These are phyloP conservation scores for Brachyrhaphis roseni DNA, from an alignment of 2,797 vertebrate species.

Conservation along the genomic window DNA sequence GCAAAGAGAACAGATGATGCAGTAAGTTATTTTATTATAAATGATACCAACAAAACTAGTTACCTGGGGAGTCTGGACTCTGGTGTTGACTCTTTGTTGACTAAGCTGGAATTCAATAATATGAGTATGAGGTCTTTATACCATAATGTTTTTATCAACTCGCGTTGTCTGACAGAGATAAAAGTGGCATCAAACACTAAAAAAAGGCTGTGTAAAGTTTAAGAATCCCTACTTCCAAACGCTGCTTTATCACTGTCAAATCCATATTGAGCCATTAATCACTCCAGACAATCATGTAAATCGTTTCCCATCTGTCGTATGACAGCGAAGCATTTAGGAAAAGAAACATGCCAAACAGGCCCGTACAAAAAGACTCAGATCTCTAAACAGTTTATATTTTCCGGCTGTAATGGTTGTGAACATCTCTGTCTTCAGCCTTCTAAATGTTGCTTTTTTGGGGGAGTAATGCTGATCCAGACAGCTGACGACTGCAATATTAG, in stretches of 20 bases:
- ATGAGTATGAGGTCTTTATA: background rate
- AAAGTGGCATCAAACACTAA: background rate
- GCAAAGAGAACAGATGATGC: background rate
- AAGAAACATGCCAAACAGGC: background rate
- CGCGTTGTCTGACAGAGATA: background rate
- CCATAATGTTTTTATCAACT: background rate
- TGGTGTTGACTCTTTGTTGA: background rate
- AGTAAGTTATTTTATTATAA: background rate
- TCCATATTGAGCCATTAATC: slow-evolving; percentile 11
- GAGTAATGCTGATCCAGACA: slow-evolving; percentile 38
- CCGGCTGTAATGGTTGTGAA: background rate
- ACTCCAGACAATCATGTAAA: slow-evolving; percentile 10
- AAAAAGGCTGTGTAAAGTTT: background rate
- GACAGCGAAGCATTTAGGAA: background rate
- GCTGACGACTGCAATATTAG: slow-evolving; percentile 39
- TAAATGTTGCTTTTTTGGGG: background rate
- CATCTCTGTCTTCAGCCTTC: slow-evolving; percentile 3
- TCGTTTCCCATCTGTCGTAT: slow-evolving; percentile 9
- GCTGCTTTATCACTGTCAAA: slow-evolving; percentile 7
- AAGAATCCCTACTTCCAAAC: background rate
- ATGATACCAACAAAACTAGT: background rate
- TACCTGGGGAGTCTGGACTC: background rate
- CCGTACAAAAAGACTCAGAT: background rate
- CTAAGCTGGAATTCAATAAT: background rate
- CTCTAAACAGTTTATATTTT: background rate